Percentiles rank a stretch among this genome's conserved stretches.
Conservation (phyloP, 2,888 invertebrate genomes). For the Exocentrus adspersus region DNA sequence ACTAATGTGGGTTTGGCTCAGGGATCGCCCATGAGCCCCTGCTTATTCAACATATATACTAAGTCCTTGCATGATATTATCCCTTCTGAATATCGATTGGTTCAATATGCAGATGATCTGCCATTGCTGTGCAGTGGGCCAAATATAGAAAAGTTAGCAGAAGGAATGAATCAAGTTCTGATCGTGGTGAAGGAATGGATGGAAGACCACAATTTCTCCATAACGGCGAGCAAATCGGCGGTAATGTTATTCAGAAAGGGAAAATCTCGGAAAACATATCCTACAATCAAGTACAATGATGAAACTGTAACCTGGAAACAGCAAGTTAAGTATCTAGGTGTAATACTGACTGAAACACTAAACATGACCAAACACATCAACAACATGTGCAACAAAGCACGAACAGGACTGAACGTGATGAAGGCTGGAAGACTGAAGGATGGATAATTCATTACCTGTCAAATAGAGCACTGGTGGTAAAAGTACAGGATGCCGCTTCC, state of each 20-base stretch:
- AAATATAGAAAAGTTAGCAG: not conserved
- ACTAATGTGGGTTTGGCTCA: not conserved
- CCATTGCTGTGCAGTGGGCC: not conserved
- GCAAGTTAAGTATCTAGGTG: too few relatives aligned
- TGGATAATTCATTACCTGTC: too few relatives aligned
- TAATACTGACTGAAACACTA: too few relatives aligned
- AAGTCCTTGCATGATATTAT: not conserved
- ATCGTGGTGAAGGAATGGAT: constrained; percentile 14
- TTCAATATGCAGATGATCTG: constrained; percentile 30
- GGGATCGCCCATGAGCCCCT: constrained; percentile 24
- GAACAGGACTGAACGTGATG: too few relatives aligned
- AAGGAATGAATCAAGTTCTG: constrained; percentile 21
- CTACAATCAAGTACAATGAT: too few relatives aligned
- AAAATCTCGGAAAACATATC: too few relatives aligned
- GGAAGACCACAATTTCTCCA: constrained; percentile 10
- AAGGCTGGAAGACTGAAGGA: too few relatives aligned
- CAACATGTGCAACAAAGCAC: too few relatives aligned
- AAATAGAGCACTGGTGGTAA: too few relatives aligned
- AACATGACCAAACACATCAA: too few relatives aligned
- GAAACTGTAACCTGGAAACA: too few relatives aligned
- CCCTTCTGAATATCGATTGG: constrained; percentile 3
- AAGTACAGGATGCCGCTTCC: too few relatives aligned
- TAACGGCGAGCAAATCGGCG: constrained; percentile 15
- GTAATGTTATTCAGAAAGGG: constrained; percentile 27
- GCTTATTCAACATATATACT: constrained; percentile 26